Conservation (phyloP, 1,140 invertebrate genomes). For the Luehdorfia chinensis region DNA sequence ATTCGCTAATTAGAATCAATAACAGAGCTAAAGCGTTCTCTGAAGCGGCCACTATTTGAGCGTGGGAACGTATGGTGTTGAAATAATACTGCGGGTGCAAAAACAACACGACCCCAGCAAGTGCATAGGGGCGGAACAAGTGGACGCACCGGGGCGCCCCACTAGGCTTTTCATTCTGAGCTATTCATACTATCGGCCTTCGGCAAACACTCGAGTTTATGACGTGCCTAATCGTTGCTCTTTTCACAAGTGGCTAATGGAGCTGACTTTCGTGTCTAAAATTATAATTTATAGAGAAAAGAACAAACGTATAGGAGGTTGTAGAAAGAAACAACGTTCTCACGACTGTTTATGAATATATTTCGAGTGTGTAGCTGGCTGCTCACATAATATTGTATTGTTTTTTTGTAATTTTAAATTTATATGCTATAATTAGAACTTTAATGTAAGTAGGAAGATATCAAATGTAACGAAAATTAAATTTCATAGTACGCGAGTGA, state of each 20-base stretch:
- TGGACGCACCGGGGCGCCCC: conserved; percentile 34
- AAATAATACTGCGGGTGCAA: conserved; percentile 58
- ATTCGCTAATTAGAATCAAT: too few species aligned
- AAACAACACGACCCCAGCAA: conserved; percentile 53
- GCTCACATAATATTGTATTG: too few species aligned
- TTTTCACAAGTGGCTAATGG: conserved; percentile 17
- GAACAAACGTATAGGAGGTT: neutral
- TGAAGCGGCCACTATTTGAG: conserved; percentile 8
- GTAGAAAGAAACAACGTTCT: neutral
- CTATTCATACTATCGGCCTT: conserved; percentile 20
- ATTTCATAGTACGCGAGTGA: too few species aligned
- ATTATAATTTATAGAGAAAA: neutral
- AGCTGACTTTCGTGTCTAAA: neutral
- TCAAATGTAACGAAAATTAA: too few species aligned
- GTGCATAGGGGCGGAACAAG: conserved; percentile 72
- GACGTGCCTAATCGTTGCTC: conserved; percentile 18
- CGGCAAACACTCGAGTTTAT: conserved; percentile 17
- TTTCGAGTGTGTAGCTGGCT: too few species aligned
- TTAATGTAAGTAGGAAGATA: too few species aligned
- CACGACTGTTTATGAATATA: neutral
- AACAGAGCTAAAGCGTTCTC: neutral
- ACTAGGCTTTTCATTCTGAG: conserved; percentile 11
- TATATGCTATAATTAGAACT: too few species aligned
- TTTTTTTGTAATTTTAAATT: too few species aligned
- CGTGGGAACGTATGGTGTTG: conserved; percentile 49